Conservation (phyloP, 1,140 invertebrate genomes). For the Aphelenchoides avenae region DNA sequence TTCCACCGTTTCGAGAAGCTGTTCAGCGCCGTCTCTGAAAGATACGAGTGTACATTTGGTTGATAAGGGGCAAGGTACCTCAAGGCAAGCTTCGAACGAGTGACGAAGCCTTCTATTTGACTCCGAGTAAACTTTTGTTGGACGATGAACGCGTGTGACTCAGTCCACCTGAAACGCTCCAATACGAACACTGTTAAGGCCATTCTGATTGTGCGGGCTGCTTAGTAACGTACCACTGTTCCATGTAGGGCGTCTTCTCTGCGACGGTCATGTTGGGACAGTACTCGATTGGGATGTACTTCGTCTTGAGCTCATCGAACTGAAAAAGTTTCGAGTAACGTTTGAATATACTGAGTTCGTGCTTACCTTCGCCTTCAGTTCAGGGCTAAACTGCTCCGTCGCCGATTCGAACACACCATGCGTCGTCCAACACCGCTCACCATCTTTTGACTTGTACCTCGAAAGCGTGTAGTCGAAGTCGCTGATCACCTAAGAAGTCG, state of each 20-base stretch:
- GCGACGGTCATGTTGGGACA: constrained; percentile 71
- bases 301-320: constrained; percentile 7
- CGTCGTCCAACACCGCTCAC: constrained; percentile 66
- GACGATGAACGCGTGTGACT: constrained; percentile 31
- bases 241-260: constrained; percentile 67
- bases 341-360: constrained; percentile 16
- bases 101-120: constrained; percentile 18
- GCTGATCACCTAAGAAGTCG: no score
- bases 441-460: constrained; percentile 68
- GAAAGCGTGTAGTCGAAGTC: no score
- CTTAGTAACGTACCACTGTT: no score
- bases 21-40: constrained; percentile 70
- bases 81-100: constrained; percentile 1
- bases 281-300: constrained; percentile 72
- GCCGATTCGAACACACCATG: constrained; percentile 55
- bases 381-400: constrained; percentile 59
- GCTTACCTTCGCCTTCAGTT: constrained; percentile 14
- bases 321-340: constrained; percentile 18
- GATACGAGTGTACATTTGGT: constrained; percentile 14
- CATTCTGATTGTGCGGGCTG: no score
- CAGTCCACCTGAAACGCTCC: no score
- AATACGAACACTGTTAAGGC: no score
- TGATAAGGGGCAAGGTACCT: not conserved
- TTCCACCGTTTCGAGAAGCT: constrained; percentile 70
- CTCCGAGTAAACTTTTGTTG: constrained; percentile 24